Base-by-base conservation (phyloP, 2,113 vertebrate species). In the Scalopus aquaticus region DNA sequence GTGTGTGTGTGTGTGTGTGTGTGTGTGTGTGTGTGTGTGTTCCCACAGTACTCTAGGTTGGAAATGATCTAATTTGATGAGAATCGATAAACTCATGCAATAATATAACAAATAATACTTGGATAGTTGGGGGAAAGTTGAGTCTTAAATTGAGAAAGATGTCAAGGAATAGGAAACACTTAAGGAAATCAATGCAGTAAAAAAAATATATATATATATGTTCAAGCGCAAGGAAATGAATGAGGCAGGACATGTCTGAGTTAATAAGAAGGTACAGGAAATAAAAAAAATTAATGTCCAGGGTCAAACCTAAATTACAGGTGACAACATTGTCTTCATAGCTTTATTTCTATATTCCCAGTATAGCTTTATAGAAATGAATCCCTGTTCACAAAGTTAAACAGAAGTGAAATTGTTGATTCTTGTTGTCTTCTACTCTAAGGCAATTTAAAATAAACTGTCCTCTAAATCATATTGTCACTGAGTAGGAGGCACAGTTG, bases 171-270 rank as follows among this genome's bases (percentile, higher is more conserved):
- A 51, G 22, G 37, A 44, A 60, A 37, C 11, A 16, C 32, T 37
- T 39, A 39, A 78, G 35, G 37, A 69, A 51, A 44, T 46, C 42
- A 51, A 4, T 11, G 9, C 28, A 37, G 39, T 65, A 24, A 32
- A 67, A 67, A 67, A n/a, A n/a, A n/a, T n/a, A n/a, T n/a, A n/a
- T n/a, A n/a, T 6, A 67, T 42, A 7, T 4, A 19, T 13, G 24
- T 92, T 93, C 30, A 82, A 67, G 20, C 5, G 19, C 4, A 82
- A 67, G 28, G 30, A 64, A 77, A 51, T n/a, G n/a, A 85, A 65
- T 10, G 69, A 70, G 42, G 77, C 19, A 39, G 16, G 44, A 49
- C 49, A 32, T 46, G 3, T 24, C 8, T 19, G 11, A 26, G 24
- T 26, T 24, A 20, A 72, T 42, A 30, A 15, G 19, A 20, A 5